Conservation (phyloP, 2,113 vertebrate species). For the Pampusana beccarii region DNA sequence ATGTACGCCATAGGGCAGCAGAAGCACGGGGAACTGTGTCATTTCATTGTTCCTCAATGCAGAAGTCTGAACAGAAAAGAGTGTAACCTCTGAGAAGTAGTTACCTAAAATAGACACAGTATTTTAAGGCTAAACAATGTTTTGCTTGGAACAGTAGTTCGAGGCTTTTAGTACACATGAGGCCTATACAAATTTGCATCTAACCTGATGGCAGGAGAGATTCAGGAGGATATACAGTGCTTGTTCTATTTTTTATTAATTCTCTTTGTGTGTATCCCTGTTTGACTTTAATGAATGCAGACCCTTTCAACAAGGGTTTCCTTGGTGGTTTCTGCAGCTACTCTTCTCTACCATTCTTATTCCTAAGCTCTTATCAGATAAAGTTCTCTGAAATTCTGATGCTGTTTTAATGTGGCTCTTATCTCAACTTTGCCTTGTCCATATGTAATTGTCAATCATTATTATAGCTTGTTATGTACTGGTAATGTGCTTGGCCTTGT, state of each 20-base stretch:
- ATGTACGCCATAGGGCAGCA: not conserved
- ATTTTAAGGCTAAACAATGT: not conserved
- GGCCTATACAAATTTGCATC: not conserved
- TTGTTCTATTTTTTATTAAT: not conserved
- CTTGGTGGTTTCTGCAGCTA: not conserved
- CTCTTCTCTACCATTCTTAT: not conserved
- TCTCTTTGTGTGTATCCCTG: not conserved
- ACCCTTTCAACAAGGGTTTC: not conserved
- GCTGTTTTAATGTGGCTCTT: slow-evolving; percentile 45
- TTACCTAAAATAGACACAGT: not conserved
- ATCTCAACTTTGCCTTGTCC: slow-evolving; percentile 36
- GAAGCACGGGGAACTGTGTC: not conserved
- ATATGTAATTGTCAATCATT: slow-evolving; percentile 25
- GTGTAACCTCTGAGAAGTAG: not conserved
- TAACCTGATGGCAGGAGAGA: not conserved
- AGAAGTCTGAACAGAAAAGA: not conserved
- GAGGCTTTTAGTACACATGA: not conserved
- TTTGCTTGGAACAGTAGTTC: not conserved
- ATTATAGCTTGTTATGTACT: slow-evolving; percentile 35
- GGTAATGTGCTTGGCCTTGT: slow-evolving; percentile 47
- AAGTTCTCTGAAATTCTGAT: slow-evolving; percentile 28
- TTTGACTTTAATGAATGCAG: not conserved
- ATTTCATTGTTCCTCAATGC: not conserved
- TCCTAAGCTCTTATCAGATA: not conserved
- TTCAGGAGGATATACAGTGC: not conserved